These are phyloP conservation scores for Drosophila navojoa DNA, from an alignment of 1,140 invertebrate genomes.

Conservation along the genomic window DNA sequence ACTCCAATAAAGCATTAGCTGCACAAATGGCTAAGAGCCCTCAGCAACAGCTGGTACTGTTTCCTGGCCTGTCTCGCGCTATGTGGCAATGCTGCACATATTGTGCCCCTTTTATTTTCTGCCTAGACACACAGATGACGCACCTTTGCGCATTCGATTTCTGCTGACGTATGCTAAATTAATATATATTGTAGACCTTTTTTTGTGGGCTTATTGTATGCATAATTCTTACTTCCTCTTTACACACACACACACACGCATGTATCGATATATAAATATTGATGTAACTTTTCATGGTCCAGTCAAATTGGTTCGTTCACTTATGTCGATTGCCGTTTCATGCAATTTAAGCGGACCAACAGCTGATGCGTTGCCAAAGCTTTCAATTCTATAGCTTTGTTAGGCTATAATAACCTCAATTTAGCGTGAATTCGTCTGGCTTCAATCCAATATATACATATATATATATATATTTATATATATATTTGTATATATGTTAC, in stretches of 20 bases:
- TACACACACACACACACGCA: too few species aligned
- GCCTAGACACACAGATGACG: slow-evolving; percentile 1
- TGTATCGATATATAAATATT: too few species aligned
- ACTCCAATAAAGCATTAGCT: too few species aligned
- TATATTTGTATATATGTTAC: not conserved
- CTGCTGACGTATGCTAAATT: slow-evolving; percentile 2
- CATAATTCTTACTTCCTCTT: not conserved
- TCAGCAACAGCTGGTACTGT: not conserved
- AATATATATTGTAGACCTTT: slow-evolving; percentile 6
- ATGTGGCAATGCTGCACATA: not conserved
- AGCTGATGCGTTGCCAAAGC: not conserved
- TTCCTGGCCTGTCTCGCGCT: not conserved
- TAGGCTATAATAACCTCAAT: slow-evolving; percentile 27
- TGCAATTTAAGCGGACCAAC: not conserved
- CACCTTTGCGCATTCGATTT: slow-evolving; percentile 5
- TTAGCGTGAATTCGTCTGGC: slow-evolving; percentile 41
- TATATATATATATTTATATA: not conserved
- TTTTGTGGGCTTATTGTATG: not conserved
- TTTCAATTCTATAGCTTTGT: slow-evolving; percentile 1
- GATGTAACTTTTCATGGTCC: too few species aligned
- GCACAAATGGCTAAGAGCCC: too few species aligned
- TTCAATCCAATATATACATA: slow-evolving; percentile 12
- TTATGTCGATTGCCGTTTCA: too few species aligned
- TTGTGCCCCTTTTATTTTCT: too few species aligned
- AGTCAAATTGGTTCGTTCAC: too few species aligned